Conservation (phyloP, 2,113 vertebrate species). For the Alouatta palliata region DNA sequence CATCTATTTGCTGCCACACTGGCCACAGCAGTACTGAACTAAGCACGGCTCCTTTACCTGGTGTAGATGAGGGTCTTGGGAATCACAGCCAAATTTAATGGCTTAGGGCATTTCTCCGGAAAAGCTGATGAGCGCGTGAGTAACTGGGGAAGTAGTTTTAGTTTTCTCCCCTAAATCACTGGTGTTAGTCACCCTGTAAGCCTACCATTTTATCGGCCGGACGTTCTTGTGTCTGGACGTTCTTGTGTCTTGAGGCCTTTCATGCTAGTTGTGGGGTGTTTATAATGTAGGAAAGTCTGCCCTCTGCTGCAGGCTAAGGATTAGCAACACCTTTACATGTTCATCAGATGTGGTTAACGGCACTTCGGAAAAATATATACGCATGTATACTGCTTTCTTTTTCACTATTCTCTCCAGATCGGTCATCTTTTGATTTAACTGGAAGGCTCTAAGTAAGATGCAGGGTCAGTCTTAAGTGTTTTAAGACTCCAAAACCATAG, state of each 20-base stretch:
- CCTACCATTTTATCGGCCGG: constrained; percentile 71
- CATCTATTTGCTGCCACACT: neutral
- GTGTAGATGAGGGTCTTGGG: constrained; percentile 24
- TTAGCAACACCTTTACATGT: constrained; percentile 54
- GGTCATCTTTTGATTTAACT: neutral
- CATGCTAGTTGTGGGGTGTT: constrained; percentile 53
- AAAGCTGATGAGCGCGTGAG: constrained; percentile 49
- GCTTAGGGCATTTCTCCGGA: constrained; percentile 69
- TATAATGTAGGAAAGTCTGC: constrained; percentile 83
- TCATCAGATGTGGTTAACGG: neutral
- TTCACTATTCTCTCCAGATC: neutral
- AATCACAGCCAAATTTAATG: constrained; percentile 63
- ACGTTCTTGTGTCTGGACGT: constrained; percentile 65
- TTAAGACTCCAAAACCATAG: neutral
- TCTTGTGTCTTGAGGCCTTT: constrained; percentile 50
- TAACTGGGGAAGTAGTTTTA: neutral
- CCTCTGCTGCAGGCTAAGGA: constrained; percentile 82
- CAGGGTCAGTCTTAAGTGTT: neutral
- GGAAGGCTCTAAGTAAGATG: neutral
- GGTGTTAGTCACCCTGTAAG: constrained; percentile 60
- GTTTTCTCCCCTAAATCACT: constrained; percentile 38
- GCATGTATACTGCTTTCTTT: neutral
- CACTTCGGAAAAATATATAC: neutral
- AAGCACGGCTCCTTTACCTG: neutral
- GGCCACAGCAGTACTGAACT: neutral